Evolutionary conservation across 2,797 vertebrate species (phyloP).

Genomic region (Brachyrhaphis roseni): DNA sequence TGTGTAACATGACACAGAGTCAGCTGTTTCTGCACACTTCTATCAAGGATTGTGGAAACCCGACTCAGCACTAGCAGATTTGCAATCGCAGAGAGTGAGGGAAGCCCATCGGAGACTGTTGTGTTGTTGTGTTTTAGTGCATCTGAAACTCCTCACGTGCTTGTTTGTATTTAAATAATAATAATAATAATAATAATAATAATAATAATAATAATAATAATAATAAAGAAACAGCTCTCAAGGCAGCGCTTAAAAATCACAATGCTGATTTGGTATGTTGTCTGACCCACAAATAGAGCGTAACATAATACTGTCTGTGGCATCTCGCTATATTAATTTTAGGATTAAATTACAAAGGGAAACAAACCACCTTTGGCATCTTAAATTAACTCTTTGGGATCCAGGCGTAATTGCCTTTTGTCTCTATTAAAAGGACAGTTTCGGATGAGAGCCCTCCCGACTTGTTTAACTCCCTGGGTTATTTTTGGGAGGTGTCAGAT

Average conservation of each 20-base stretch:
- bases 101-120: constrained; percentile 61
- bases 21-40: constrained; percentile 45
- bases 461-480: constrained; percentile 76
- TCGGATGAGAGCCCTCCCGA: constrained; percentile 67
- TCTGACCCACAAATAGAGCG: constrained; percentile 52
- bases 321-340: constrained; percentile 67
- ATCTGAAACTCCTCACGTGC: constrained; percentile 28
- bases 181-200: constrained; percentile 1
- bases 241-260: constrained; percentile 30
- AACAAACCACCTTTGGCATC: constrained; percentile 65
- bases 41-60: constrained; percentile 48
- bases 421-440: constrained; percentile 73
- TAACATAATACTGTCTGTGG: constrained; percentile 58
- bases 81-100: constrained; percentile 54
- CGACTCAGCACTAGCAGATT: constrained; percentile 39
- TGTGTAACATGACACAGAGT: constrained; percentile 33
- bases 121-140: constrained; percentile 61
- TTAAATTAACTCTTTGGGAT: constrained; percentile 72
- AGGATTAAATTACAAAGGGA: constrained; percentile 75
- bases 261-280: constrained; percentile 20
- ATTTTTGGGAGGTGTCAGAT: constrained; percentile 77
- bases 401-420: constrained; percentile 75
- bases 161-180: constrained; percentile 53
- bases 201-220: constrained; percentile 15
- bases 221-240: constrained; percentile 23